phyloP scores from a whole-genome alignment of 2,797 vertebrate species.

The Margarornis squamiger region DNA sequence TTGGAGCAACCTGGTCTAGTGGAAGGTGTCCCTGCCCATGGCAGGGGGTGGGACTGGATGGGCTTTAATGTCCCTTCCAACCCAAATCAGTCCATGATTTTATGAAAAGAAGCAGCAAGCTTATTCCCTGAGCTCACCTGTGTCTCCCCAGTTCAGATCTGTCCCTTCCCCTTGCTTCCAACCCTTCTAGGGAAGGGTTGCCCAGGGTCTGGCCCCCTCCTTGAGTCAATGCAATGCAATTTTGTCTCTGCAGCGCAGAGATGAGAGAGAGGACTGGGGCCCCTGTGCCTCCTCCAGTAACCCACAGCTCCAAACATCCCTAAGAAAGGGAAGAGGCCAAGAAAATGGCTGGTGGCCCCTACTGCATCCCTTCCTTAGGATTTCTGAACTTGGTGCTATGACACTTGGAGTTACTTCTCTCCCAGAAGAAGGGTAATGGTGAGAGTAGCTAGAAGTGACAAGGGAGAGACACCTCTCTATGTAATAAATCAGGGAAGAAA shows the following conservation, averaged over 20 bases:
- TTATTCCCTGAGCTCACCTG: neutral
- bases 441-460: neutral
- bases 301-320: neutral
- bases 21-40: neutral
- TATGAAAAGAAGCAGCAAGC: neutral
- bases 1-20: rapidly evolving
- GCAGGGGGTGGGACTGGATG: neutral
- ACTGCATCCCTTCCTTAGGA: neutral
- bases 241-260: neutral
- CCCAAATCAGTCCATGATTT: neutral
- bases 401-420: neutral
- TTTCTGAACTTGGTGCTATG: neutral
- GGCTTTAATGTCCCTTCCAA: neutral
- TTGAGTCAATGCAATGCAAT: neutral
- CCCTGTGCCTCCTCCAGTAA: neutral
- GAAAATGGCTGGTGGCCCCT: neutral
- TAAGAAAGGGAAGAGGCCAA: neutral
- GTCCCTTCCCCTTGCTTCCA: neutral
- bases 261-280: neutral
- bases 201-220: neutral
- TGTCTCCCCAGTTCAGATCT: neutral
- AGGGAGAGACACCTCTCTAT: neutral
- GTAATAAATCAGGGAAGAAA: neutral
- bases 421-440: neutral
- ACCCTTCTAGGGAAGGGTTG: neutral